Evolutionary conservation across 1,140 invertebrate genomes (phyloP), one percentile per base, ranked within the genome.

Genomic region (Bradynema listronoti): DNA sequence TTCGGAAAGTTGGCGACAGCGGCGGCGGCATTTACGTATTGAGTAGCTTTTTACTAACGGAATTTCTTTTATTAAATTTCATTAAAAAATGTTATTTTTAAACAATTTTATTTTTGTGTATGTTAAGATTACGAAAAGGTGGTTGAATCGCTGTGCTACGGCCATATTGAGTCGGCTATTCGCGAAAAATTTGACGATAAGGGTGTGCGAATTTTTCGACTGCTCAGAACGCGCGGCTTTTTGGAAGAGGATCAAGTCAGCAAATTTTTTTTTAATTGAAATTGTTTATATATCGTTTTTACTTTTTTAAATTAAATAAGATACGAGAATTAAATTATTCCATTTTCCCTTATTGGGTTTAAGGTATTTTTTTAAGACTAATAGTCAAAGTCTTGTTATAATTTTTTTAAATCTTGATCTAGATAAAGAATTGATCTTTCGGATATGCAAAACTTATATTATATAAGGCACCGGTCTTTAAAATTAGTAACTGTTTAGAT

Each of bases 231-330:
- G 5, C 45, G 60, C 29, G 41, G 52, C 6, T 69, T 64, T 45
- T 14, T 68, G 24, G 66, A 68, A 32, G 66, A 68, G 55, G 66
- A 68, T 32, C 69, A 72, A 22, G 42, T 65, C n/a, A 14, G n/a
- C 14, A 16, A 5, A 27, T 34, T 22, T 9, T 7, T 19, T 22
- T 24, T 39, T 11, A 39, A 19, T 19, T 39, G 19, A 39, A 39
- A 11, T 11, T 39, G 19, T 39, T 39, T 39, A 39, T n/a, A n/a
- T n/a, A n/a, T n/a, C n/a, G n/a, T n/a, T n/a, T n/a, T n/a, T n/a
- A n/a, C n/a, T n/a, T n/a, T n/a, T n/a, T n/a, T n/a, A n/a, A n/a
- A n/a, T n/a, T n/a, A n/a, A n/a, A n/a, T n/a, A n/a, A n/a, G n/a
- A n/a, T n/a, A n/a, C n/a, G n/a, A n/a, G n/a, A n/a, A n/a, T n/a